phyloP scores from a whole-genome alignment of 2,113 vertebrate species.

The Atherinomorus stipes region DNA sequence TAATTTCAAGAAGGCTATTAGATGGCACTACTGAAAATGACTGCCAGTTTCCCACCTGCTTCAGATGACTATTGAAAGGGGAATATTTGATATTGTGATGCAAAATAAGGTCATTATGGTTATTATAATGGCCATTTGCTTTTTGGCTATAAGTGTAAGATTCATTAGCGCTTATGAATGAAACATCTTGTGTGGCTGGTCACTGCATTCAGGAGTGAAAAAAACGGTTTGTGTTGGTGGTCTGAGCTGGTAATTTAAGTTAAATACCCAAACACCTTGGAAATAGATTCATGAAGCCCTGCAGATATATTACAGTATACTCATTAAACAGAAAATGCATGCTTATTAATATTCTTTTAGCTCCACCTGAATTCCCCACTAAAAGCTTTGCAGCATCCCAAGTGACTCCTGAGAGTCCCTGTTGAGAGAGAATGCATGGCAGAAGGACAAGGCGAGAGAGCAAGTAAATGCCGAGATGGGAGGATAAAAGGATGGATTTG shows the following conservation, averaged over 20 bases:
- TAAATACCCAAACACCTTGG: not conserved
- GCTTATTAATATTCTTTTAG: slow-evolving; percentile 24
- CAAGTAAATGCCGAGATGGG: slow-evolving; percentile 29
- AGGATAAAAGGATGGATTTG: slow-evolving; percentile 44
- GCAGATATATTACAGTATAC: not conserved
- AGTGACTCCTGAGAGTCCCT: slow-evolving; percentile 17
- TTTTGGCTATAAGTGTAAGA: slow-evolving; percentile 28
- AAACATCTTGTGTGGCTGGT: slow-evolving; percentile 33
- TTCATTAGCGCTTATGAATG: slow-evolving; percentile 57
- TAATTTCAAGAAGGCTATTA: too few species aligned
- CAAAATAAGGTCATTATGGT: slow-evolving; percentile 49
- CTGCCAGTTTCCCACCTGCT: too few species aligned
- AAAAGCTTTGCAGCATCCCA: slow-evolving; percentile 8
- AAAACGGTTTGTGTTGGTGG: not conserved
- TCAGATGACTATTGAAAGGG: not conserved
- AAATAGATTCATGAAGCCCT: not conserved
- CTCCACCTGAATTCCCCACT: slow-evolving; percentile 17
- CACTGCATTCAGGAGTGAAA: not conserved
- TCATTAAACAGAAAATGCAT: slow-evolving; percentile 12
- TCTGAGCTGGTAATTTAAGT: not conserved
- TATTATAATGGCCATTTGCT: slow-evolving; percentile 36
- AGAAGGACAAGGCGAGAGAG: slow-evolving; percentile 36
- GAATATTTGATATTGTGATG: slow-evolving; percentile 41
- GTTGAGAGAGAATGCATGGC: slow-evolving; percentile 40
- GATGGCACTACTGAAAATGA: not conserved